These are phyloP conservation scores for Esox niger DNA, from an alignment of 2,113 vertebrate genomes.

Conservation along the genomic window DNA sequence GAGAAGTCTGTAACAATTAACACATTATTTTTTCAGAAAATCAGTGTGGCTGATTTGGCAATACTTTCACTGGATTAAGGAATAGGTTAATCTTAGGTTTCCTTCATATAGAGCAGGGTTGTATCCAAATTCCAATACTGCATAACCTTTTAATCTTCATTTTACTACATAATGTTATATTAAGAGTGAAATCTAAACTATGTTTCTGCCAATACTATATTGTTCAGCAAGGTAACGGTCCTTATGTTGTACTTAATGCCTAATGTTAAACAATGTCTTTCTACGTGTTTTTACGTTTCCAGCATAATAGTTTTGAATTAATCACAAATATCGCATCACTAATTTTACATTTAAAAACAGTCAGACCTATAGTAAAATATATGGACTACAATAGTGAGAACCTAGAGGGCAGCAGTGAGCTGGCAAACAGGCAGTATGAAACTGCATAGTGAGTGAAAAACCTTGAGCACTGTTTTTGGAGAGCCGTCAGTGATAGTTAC, in stretches of 20 bases:
- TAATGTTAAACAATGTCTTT: background rate
- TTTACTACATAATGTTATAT: background rate
- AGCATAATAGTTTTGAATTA: background rate
- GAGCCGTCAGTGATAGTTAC: background rate
- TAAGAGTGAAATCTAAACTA: background rate
- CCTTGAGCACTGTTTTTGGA: background rate
- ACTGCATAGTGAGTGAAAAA: background rate
- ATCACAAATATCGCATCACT: background rate
- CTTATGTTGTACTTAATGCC: no score
- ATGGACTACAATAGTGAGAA: background rate
- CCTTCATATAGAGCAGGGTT: background rate
- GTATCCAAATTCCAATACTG: background rate
- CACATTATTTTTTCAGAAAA: background rate
- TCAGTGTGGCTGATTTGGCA: constrained; percentile 2
- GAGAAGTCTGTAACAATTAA: background rate
- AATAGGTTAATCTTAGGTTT: background rate
- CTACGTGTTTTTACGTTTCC: background rate
- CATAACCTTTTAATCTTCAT: background rate
- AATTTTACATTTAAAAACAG: background rate
- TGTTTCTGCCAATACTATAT: no score
- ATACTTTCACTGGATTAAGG: background rate
- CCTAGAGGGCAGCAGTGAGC: constrained; percentile 18
- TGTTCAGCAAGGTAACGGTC: background rate
- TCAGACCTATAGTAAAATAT: constrained; percentile 15
- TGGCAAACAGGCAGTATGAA: background rate